These are phyloP conservation scores for Amphiprion clarkii DNA, from an alignment of 2,797 vertebrate genomes.

Conservation along the genomic window DNA sequence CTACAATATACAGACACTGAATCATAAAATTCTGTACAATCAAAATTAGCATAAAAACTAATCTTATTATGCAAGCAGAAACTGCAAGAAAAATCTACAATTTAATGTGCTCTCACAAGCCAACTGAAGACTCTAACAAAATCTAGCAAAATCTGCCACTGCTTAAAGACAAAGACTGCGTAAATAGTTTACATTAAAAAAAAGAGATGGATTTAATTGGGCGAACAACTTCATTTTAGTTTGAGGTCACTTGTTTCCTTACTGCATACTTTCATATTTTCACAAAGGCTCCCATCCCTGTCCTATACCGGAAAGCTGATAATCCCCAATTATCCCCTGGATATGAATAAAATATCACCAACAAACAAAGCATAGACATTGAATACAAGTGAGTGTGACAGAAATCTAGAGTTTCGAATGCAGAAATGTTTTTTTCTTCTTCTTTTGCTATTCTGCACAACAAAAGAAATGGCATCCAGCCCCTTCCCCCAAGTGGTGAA, in stretches of 20 bases:
- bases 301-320: slow-evolving; percentile 20
- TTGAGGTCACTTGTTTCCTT: slow-evolving; percentile 15
- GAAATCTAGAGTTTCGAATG: slow-evolving; percentile 40
- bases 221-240: slow-evolving; percentile 16
- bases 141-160: not conserved
- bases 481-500: slow-evolving; percentile 46
- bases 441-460: slow-evolving; percentile 23
- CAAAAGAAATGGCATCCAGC: slow-evolving; percentile 59
- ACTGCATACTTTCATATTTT: slow-evolving; percentile 2
- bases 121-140: slow-evolving; percentile 3
- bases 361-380: slow-evolving; percentile 49
- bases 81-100: not conserved
- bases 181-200: slow-evolving; percentile 27
- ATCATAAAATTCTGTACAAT: slow-evolving; percentile 5
- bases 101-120: not conserved
- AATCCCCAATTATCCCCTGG: slow-evolving; percentile 64
- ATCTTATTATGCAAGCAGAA: slow-evolving; percentile 3
- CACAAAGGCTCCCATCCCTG: slow-evolving; percentile 1
- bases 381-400: slow-evolving; percentile 50
- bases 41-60: slow-evolving; percentile 9
- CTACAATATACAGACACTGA: not conserved
- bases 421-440: not conserved
- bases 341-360: slow-evolving; percentile 59
- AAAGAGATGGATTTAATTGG: slow-evolving; percentile 29
- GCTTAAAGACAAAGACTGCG: not conserved